These are phyloP conservation scores for Pentamera pediparva DNA, from an alignment of 53 echinoderm and acorn worm species.

Conservation along the genomic window DNA sequence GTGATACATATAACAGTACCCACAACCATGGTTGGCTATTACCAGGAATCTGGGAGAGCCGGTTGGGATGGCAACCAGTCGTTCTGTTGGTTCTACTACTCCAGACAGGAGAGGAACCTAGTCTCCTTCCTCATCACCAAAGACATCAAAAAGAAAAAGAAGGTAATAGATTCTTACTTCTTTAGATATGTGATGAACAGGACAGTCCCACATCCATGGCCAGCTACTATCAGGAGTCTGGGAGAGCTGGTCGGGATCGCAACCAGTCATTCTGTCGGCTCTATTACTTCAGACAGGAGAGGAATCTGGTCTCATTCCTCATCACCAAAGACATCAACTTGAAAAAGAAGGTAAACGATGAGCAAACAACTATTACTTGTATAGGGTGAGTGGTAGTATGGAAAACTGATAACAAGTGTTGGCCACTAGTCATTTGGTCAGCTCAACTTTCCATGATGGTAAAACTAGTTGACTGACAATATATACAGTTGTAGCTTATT, in stretches of 20 bases:
- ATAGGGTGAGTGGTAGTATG: too few relatives aligned
- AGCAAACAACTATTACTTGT: too few relatives aligned
- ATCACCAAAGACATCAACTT: slow-evolving; percentile 75
- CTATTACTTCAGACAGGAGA: slow-evolving; percentile 78
- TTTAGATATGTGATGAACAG: not conserved
- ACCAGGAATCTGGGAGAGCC: slow-evolving; percentile 89
- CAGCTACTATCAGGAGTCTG: slow-evolving; percentile 91
- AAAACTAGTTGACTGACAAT: too few relatives aligned
- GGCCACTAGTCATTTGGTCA: too few relatives aligned
- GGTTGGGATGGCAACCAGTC: slow-evolving; percentile 80
- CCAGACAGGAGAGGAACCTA: slow-evolving; percentile 67
- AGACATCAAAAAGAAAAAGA: slow-evolving; percentile 60
- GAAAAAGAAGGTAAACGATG: slow-evolving; percentile 41
- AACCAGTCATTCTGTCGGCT: slow-evolving; percentile 66
- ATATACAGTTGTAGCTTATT: too few relatives aligned
- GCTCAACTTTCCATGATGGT: too few relatives aligned
- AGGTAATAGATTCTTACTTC: not conserved
- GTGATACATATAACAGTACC: slow-evolving; percentile 86
- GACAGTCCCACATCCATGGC: too few relatives aligned
- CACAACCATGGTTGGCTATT: slow-evolving; percentile 97
- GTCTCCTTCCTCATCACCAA: slow-evolving; percentile 80
- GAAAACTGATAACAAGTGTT: too few relatives aligned
- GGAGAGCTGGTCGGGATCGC: slow-evolving; percentile 87
- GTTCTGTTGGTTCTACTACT: slow-evolving; percentile 80
- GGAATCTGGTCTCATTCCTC: slow-evolving; percentile 75